Base-by-base conservation (phyloP, 1,140 invertebrate species). In the Heliconius nattereri region DNA sequence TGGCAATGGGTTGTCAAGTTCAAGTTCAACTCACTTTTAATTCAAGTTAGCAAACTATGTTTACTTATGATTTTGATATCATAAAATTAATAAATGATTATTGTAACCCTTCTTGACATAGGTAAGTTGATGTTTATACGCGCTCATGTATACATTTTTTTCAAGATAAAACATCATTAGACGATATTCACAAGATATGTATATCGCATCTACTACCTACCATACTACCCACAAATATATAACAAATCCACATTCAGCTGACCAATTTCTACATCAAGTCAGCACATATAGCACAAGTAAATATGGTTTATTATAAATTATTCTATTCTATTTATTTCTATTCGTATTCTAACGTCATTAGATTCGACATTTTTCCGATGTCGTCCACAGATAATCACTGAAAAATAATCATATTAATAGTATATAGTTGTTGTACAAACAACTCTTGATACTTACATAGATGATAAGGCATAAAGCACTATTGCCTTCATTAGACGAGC, bases 201-300 rank as follows among this genome's bases (percentile, higher is more conserved):
- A 45, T 66, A 66, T 66, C 60, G 60, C 60, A 66, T 5, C 23
- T 29, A 66, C 60, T 66, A 66, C 60, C 60, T 66, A 66, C 60
- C 60, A 16, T 29, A 66, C 60, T 66, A 66, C 60, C 60, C 60
- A 26, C 60, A 66, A 29, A 66, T 66, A 66, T 66, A 66, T 66
- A 66, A 66, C 26, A 13, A 66, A 66, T 19, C 23, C 60, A 66
- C 60, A 66, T 66, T 26, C 11, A 13, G 60, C 60, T 66, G 60
- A 66, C 23, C 26, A 66, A 66, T 66, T 29, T 66, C 60, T 29
- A 66, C 60, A 66, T 66, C 26, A 66, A 66, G 60, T 66, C 60
- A 66, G 60, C 23, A 66, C 13, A 45, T 13, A 45, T 19, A 66
- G 54, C n/a, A 66, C 60, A 66, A 66, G 60, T 66, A 66, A 66